Evolutionary conservation across 1,140 invertebrate genomes (phyloP).

Genomic region (Coelopa frigida): DNA sequence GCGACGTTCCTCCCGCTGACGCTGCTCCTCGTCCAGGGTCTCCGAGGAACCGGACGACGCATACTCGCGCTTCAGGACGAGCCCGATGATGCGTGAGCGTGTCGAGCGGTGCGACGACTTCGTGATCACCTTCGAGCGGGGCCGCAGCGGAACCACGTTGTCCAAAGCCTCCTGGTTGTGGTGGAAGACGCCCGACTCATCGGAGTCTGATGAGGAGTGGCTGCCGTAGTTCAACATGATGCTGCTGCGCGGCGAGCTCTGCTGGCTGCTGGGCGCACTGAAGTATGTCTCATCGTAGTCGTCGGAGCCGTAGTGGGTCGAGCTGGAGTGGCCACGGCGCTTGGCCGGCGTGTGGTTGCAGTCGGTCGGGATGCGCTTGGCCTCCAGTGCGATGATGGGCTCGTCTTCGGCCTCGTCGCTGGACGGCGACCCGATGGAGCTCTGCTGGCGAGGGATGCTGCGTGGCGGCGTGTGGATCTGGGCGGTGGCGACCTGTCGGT

Average conservation of each 20-base stretch:
- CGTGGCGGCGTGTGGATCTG: neutral
- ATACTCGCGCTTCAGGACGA: conserved; percentile 30
- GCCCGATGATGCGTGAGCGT: conserved; percentile 28
- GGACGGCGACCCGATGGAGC: conserved; percentile 21
- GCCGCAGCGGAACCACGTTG: conserved; percentile 12
- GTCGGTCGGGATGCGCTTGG: conserved; percentile 24
- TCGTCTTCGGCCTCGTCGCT: conserved; percentile 28
- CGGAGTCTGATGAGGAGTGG: conserved; percentile 17
- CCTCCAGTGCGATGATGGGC: conserved; percentile 23
- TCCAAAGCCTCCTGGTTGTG: neutral
- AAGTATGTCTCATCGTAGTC: conserved; percentile 32
- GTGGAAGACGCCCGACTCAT: conserved; percentile 28
- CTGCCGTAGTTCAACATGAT: conserved; percentile 14
- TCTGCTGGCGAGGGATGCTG: conserved; percentile 4
- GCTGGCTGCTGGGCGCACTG: conserved; percentile 12
- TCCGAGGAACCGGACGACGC: conserved; percentile 4
- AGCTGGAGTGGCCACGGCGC: neutral
- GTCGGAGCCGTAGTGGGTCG: conserved; percentile 18
- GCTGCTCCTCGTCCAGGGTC: neutral
- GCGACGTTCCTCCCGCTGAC: conserved; percentile 8
- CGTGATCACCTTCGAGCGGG: conserved; percentile 21
- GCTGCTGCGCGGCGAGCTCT: conserved; percentile 23
- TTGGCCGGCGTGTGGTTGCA: conserved; percentile 18
- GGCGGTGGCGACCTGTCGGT: neutral
- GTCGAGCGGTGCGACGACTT: conserved; percentile 15